A percentile compares a stretch with the other conserved stretches of the same genome.
Conservation (phyloP, 2,113 vertebrate species). For the Cisticola juncidis region DNA sequence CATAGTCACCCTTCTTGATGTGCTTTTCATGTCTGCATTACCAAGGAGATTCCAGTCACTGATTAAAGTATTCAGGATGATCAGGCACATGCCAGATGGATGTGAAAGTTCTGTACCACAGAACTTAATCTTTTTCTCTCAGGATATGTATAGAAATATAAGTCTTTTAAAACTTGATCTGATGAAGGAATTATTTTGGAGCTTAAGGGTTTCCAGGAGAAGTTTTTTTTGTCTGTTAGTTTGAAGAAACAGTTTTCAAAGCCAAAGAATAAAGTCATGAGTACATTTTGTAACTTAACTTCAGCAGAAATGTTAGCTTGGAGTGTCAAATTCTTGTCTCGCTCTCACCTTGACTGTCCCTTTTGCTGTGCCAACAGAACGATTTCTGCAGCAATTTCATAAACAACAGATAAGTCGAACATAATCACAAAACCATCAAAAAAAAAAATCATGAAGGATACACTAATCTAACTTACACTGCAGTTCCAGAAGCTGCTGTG, state of each 20-base stretch:
- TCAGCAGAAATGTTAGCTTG: neutral
- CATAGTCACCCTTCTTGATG: accelerated
- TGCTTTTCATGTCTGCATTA: neutral
- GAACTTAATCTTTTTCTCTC: neutral
- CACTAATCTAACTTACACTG: neutral
- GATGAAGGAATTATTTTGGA: neutral
- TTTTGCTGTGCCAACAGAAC: neutral
- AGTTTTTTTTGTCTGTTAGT: neutral
- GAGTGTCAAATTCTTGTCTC: neutral
- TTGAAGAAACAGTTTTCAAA: neutral
- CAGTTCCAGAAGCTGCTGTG: neutral
- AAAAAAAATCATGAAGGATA: neutral
- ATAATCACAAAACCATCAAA: neutral
- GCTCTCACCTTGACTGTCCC: neutral
- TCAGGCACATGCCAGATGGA: neutral
- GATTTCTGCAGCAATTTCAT: neutral
- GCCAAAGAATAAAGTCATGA: neutral
- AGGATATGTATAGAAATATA: neutral
- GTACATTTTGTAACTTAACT: neutral
- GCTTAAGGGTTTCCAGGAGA: neutral
- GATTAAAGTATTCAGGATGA: neutral
- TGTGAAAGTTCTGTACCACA: neutral
- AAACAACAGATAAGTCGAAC: neutral
- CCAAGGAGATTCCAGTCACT: neutral
- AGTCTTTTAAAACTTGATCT: neutral